Evolutionary conservation across 2,797 vertebrate genomes (phyloP), one percentile per base, ranked within the genome.

Genomic region (Clangula hyemalis): DNA sequence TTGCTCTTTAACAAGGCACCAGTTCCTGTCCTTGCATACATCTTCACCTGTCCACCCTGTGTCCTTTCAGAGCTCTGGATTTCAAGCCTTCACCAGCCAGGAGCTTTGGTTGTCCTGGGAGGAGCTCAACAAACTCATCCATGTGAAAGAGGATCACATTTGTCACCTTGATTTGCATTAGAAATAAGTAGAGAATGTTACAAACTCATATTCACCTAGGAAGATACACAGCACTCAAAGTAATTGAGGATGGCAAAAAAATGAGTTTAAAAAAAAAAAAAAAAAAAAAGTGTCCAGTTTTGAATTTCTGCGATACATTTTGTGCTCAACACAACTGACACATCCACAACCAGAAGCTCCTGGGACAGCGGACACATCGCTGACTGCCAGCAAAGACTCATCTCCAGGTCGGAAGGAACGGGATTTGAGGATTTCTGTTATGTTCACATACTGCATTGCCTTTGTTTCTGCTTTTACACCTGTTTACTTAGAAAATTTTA

Each of bases 371-470:
- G 68, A 20, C 5, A 49, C 12, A 15, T 6, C 43, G 36, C 34
- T 1, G 1, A 10, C 34, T 9, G 4, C 74, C 78, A n/a, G n/a
- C 4, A 0, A 27, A 20, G 28, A 3, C 9, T 22, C 43, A 9
- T 4, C 25, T 22, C 73, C 80, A 39, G 11, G 4, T 8, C 8
- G 19, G 54, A 49, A 36, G 25, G n/a, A 47, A 28, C 0, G 3
- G 34, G 43, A 53, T 21, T 15, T 11, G 32, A 62, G 17, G 18
- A 24, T 76, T 79, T 34, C 65, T 51, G 38, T 15, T 54, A 0
- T 6, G 58, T 13, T 60, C 90, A 21, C 41, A 13, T 30, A 30
- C 22, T 60, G 25, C 39, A 57, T 27, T 53, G 73, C 32, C 57
- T 70, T 64, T 21, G 14, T 43, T 87, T 41, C 72, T 68, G 10